Percentiles rank a stretch among this genome's conserved stretches.
Evolutionary conservation across 2,113 vertebrate species (phyloP).

Genomic region (Mionectes macconnelli): DNA sequence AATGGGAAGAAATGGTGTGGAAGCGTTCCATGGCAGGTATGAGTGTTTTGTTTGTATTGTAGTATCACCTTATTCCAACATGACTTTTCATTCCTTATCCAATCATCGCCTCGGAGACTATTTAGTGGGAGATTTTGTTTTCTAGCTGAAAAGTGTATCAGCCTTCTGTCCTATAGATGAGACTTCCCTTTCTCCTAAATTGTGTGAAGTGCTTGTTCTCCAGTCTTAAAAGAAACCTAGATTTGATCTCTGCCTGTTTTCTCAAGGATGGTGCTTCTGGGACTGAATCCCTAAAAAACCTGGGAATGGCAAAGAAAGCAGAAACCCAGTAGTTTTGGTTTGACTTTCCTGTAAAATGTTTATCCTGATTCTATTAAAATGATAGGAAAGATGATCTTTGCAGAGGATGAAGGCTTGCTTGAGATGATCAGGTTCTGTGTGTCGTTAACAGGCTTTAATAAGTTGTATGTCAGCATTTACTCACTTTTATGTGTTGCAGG

Average conservation of each 20-base stretch:
- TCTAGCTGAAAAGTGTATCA: not conserved
- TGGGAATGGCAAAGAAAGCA: not conserved
- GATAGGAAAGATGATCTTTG: not conserved
- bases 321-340: not conserved
- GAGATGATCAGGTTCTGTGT: not conserved
- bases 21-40: slow-evolving; percentile 83
- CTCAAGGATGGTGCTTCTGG: not conserved
- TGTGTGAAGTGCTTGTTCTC: not conserved
- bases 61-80: not conserved
- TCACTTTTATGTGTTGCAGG: slow-evolving; percentile 46
- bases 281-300: not conserved
- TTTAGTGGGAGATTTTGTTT: not conserved
- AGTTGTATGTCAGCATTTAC: not conserved
- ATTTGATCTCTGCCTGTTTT: not conserved
- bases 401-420: not conserved
- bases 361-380: not conserved
- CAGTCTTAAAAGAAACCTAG: not conserved
- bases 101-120: not conserved
- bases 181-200: not conserved
- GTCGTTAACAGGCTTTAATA: not conserved
- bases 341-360: not conserved
- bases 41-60: not conserved
- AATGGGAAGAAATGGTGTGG: slow-evolving; percentile 88
- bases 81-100: not conserved
- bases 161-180: not conserved